A percentile compares a stretch with the other conserved stretches of the same genome.
phyloP scores from a whole-genome alignment of 2,113 vertebrate species.

The Perccottus glenii region DNA sequence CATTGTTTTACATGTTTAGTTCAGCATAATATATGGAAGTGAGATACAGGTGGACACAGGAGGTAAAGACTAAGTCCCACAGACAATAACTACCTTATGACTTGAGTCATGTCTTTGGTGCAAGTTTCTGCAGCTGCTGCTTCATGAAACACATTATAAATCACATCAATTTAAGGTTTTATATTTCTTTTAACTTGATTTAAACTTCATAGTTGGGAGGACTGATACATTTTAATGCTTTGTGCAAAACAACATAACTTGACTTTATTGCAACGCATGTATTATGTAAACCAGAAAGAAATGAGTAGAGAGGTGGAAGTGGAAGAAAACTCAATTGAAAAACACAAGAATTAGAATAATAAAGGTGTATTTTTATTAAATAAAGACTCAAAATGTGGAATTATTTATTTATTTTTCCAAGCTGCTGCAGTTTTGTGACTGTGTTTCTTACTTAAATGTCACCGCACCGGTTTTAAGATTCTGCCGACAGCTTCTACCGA shows the following conservation, averaged over 20 bases:
- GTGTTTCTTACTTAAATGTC: constrained; percentile 3
- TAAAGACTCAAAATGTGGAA: neutral
- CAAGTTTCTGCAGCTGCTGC: neutral
- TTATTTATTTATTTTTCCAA: neutral
- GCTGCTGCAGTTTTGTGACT: neutral
- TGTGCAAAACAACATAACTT: neutral
- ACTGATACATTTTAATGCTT: neutral
- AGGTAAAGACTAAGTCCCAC: too few relatives aligned
- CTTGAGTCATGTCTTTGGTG: neutral
- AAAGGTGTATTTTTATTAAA: neutral
- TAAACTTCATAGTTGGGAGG: neutral
- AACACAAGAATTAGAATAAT: neutral
- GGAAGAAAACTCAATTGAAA: neutral
- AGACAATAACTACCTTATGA: too few relatives aligned
- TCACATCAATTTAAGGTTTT: neutral
- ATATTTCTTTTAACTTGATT: neutral
- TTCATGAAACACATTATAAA: neutral
- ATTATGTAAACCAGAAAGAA: neutral
- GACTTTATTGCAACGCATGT: neutral
- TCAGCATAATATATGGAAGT: too few relatives aligned
- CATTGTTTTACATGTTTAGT: too few relatives aligned
- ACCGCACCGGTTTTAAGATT: constrained; percentile 7
- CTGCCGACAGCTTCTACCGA: neutral
- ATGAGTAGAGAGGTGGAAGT: neutral
- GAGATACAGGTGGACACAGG: too few relatives aligned